Conservation (phyloP, 2,888 invertebrate species). For the Caenorhabditis auriculariae region DNA sequence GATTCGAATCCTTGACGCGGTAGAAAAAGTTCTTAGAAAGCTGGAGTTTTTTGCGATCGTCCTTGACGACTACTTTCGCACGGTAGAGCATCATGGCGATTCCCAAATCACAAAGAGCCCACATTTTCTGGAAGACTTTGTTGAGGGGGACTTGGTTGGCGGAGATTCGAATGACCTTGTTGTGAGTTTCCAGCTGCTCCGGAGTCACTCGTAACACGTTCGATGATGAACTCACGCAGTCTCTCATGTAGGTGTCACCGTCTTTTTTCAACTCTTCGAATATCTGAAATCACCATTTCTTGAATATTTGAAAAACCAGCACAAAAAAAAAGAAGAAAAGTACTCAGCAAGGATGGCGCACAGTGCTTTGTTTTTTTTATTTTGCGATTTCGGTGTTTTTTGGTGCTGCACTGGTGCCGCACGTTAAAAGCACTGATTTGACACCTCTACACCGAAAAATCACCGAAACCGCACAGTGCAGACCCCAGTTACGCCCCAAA, state of each 20-base stretch:
- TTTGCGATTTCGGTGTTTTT: too few species aligned
- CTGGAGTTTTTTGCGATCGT: conserved; percentile 4
- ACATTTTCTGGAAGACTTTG: conserved; percentile 28
- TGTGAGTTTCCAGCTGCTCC: conserved; percentile 3
- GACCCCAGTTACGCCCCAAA: too few species aligned
- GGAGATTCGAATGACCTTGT: conserved; percentile 9
- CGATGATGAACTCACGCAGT: too few species aligned
- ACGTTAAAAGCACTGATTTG: too few species aligned
- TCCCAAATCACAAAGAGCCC: conserved; percentile 36
- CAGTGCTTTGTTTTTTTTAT: too few species aligned
- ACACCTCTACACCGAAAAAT: too few species aligned
- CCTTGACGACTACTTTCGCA: conserved; percentile 23
- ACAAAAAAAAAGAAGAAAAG: too few species aligned
- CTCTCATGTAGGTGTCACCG: conserved; percentile 8
- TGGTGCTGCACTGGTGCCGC: too few species aligned
- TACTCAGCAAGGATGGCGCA: too few species aligned
- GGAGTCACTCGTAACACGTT: background rate
- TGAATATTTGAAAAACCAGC: too few species aligned
- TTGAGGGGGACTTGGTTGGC: background rate
- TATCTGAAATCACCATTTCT: background rate
- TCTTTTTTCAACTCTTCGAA: conserved; percentile 21
- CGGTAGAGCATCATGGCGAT: conserved; percentile 35
- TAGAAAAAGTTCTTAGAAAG: conserved; percentile 3
- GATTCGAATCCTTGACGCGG: background rate
- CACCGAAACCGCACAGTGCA: too few species aligned